Evolutionary conservation across 2,888 invertebrate species (phyloP), one percentile per base, ranked within the genome.

Genomic region (Orthonevra nobilis): DNA sequence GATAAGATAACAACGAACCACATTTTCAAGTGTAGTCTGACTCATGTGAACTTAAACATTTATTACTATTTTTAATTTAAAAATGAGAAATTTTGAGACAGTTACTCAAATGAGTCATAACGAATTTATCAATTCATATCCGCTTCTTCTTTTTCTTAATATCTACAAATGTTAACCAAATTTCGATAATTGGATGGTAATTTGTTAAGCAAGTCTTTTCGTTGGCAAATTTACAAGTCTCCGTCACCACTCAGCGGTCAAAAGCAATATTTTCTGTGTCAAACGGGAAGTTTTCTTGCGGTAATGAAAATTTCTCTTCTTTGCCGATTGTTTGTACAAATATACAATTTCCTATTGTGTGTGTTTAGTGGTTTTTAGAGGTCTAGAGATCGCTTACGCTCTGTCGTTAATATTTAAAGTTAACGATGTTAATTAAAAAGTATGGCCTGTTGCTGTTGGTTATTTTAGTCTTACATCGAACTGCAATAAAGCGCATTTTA

Each of bases 1-100:
- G 64, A 64, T 64, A 64, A 64, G 64, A 64, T 64, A 64, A 64
- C 52, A 42, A 14, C 52, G 44, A 64, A 54, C 26, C 40, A 14
- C n/a, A 44, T 12, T 44, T 60, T 44, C 32, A 12, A 20, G 32
- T 44, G 32, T n/a, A 44, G 9, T 46, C 10, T 64, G 64, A 64
- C 4, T 64, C 64, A 64, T 38, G 7, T 4, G 17, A 10, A 40
- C 14, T 56, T 9, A 32, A 30, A 19, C 19, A 3, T 3, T 5
- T 23, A 5, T 23, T 23, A 23, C 3, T 23, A n/a, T n/a, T n/a
- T n/a, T n/a, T n/a, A n/a, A n/a, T n/a, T n/a, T n/a, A n/a, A n/a
- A n/a, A n/a, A n/a, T n/a, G n/a, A n/a, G n/a, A n/a, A n/a, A n/a
- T n/a, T n/a, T n/a, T n/a, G n/a, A n/a, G n/a, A n/a, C n/a, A n/a